Conservation (phyloP, 2,113 vertebrate genomes). For the Phalacrocorax carbo region DNA sequence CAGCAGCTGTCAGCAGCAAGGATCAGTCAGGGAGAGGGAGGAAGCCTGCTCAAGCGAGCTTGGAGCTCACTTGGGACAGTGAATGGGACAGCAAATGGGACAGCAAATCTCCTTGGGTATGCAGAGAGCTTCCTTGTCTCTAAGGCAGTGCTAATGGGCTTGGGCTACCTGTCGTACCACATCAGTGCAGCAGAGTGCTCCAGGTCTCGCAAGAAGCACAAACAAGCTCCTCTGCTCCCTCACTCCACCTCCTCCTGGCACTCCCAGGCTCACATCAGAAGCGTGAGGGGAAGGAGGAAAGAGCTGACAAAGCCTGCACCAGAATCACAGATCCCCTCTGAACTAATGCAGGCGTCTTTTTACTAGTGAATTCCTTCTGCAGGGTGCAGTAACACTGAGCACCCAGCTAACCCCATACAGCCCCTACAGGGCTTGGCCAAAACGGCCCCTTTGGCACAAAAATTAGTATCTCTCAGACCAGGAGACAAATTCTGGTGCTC, state of each 20-base stretch:
- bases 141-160: neutral
- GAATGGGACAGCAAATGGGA: neutral
- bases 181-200: neutral
- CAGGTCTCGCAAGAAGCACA: neutral
- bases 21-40: slow-evolving; percentile 38
- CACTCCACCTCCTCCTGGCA: neutral
- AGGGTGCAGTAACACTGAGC: neutral
- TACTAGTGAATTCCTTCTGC: neutral
- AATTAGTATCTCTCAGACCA: neutral
- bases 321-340: neutral
- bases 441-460: neutral
- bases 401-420: neutral
- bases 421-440: neutral
- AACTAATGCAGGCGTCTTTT: neutral
- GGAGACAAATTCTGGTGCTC: neutral
- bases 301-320: neutral
- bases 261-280: neutral
- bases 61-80: neutral
- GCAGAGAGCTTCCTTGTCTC: neutral
- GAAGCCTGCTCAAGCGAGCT: neutral
- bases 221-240: neutral
- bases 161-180: neutral
- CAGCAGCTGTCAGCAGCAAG: neutral
- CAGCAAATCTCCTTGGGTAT: neutral
- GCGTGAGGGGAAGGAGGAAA: neutral